These are phyloP conservation scores for Eciton burchellii DNA, from an alignment of 1,140 invertebrate species.

Conservation along the genomic window DNA sequence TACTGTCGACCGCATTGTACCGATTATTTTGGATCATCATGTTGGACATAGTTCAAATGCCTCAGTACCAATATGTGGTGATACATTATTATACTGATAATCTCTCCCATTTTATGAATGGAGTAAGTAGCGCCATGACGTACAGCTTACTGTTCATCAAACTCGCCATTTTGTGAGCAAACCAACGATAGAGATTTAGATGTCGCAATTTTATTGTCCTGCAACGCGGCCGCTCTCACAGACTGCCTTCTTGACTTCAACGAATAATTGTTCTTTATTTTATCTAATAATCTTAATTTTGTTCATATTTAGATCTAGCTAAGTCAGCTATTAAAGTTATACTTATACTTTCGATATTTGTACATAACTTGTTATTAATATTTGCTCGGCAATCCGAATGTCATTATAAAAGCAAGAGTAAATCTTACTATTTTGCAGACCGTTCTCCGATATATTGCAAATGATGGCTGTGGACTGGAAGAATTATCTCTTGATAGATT, in stretches of 20 bases:
- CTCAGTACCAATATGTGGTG: constrained; percentile 54
- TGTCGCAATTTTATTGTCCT: too few species aligned
- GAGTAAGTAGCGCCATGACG: constrained; percentile 42
- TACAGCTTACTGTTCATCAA: constrained; percentile 53
- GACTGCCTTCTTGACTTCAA: too few species aligned
- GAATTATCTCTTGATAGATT: not conserved
- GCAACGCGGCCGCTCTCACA: too few species aligned
- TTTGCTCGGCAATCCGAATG: not conserved
- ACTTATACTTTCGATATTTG: not conserved
- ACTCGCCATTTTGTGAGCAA: constrained; percentile 53
- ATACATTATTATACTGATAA: not conserved
- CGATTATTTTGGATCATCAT: constrained; percentile 1
- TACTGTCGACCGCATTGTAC: not conserved
- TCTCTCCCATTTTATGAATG: constrained; percentile 52
- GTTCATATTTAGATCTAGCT: too few species aligned
- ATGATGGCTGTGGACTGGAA: constrained; percentile 42
- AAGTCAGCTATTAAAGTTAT: not conserved
- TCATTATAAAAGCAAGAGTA: too few species aligned
- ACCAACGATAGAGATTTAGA: constrained; percentile 49
- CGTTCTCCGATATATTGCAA: constrained; percentile 37
- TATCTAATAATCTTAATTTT: too few species aligned
- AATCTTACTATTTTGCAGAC: not conserved
- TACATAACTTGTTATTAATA: not conserved
- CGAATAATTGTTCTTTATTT: too few species aligned
- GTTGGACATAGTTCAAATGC: not conserved